Conservation (phyloP, 2,113 vertebrate species). For the Coptodon bakossiorum region DNA sequence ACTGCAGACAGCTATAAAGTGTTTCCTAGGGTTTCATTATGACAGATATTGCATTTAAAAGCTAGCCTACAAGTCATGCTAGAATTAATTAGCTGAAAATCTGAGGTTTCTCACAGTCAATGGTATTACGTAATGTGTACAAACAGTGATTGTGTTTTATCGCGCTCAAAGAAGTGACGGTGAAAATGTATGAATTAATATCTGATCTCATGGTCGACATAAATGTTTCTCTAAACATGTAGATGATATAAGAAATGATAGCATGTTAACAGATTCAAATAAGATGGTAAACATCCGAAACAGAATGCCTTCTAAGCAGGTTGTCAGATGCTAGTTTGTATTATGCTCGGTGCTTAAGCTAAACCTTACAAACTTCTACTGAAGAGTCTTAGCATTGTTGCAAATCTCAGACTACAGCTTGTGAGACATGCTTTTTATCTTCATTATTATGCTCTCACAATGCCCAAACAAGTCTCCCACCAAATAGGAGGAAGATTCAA, state of each 20-base stretch:
- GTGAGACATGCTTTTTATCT: not conserved
- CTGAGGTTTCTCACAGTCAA: not conserved
- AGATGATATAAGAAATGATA: no score
- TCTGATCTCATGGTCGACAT: not conserved
- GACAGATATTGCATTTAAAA: not conserved
- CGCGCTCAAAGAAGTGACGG: fast-evolving
- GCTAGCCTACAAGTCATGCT: not conserved
- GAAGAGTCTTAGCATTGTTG: not conserved
- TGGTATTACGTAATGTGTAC: not conserved
- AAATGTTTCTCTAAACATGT: not conserved
- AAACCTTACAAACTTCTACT: not conserved
- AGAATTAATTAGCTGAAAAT: not conserved
- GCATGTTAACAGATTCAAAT: not conserved
- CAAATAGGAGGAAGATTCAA: not conserved
- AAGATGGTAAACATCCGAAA: not conserved
- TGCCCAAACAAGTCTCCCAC: not conserved
- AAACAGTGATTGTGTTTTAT: not conserved
- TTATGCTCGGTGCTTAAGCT: not conserved
- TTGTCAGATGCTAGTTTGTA: not conserved
- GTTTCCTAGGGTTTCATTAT: not conserved
- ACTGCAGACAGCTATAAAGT: not conserved
- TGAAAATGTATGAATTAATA: not conserved
- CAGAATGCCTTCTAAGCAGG: not conserved
- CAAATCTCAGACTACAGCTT: not conserved
- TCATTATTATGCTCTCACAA: not conserved